Base-by-base conservation (phyloP, 2,888 invertebrate species). In the Ochropleura leucogaster region DNA sequence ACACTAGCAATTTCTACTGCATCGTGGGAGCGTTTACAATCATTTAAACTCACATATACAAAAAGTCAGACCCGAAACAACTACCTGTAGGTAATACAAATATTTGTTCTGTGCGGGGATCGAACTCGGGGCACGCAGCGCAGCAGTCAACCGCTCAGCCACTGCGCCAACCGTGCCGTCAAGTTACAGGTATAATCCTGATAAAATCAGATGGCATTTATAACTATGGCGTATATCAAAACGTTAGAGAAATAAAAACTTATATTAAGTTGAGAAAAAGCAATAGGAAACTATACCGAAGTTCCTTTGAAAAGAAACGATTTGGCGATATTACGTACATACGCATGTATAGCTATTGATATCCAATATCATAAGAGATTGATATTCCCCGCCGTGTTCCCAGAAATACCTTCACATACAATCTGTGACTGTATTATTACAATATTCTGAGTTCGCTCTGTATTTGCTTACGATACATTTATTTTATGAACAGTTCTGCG, bases 331-430 rank as follows among this genome's bases (percentile, higher is more conserved):
- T 78, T 47, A 74, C 74, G 55, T 55, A 46, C 55, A 46, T 9
- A 47, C 57, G 57, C 49, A 10, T 69, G 55, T 72, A 69, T 42
- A 42, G 30, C 47, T 68, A 65, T 81, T 68, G 62, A 81, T 74
- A 83, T 75, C 72, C 74, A 85, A 82, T 83, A 82, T 62, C 67
- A 18, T 70, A 77, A 70, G 74, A 85, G 69, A 83, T 81, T 84
- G 74, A 72, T 78, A 74, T 72, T 76, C 67, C 59, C 71, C 53
- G 44, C 69, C 51, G 60, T 80, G 51, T 79, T 65, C 55, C 53
- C 20, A 59, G 74, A 40, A 44, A 7, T 68, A 53, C 44, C 42
- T 71, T 68, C 55, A 69, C 49, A 51, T 51, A 60, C 66, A 69
- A 79, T 69, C 72, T 82, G 76, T 44, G 68, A 53, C 62, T 70